Base-by-base conservation (phyloP, 2,888 invertebrate genomes). In the Microctonus aethiopoides region DNA sequence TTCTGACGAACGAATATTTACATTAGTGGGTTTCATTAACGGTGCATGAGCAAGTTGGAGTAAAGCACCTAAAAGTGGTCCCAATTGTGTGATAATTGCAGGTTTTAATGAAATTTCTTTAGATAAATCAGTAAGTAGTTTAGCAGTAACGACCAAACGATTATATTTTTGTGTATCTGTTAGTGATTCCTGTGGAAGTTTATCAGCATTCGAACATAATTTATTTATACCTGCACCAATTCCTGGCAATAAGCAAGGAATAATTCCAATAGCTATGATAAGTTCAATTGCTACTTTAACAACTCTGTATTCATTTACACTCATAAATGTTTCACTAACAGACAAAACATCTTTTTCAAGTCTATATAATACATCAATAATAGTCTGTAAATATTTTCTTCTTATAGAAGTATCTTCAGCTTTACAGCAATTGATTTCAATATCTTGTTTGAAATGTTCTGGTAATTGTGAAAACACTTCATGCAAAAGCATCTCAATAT, bases 41-140 rank as follows among this genome's bases (percentile, higher is more conserved):
- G 92, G 92, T 41, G 91, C 91, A 87, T 90, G 90, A 29, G 90
- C 88, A 61, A 94, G 86, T 85, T 94, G 94, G 77, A 93, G 90
- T 32, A 94, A 84, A 2, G 90, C 90, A 68, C 92, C 91, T 63
- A 95, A 84, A 75, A 93, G 87, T 6, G 80, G 74, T 32, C 81
- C 81, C 11, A 86, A 22, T 63, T 82, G 80, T 26, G 75, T 70
- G 59, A 84, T 29, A 32, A 84, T 69, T 20, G 76, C 78, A 26
- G 81, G 75, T 59, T 79, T 78, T 57, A 84, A 72, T 7, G 75
- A 66, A 39, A 70, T 51, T 56, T 83, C 78, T 16, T 80, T 68
- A 22, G 78, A 82, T 62, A 79, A 78, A n/a, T 78, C 68, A 2
- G 82, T 90, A 89, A 81, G 88, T 88, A 68, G 92, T 82, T 86